Percentiles rank a stretch among this genome's conserved stretches.
Conservation (phyloP, 2,113 vertebrate species). For the Pao palembangensis region DNA sequence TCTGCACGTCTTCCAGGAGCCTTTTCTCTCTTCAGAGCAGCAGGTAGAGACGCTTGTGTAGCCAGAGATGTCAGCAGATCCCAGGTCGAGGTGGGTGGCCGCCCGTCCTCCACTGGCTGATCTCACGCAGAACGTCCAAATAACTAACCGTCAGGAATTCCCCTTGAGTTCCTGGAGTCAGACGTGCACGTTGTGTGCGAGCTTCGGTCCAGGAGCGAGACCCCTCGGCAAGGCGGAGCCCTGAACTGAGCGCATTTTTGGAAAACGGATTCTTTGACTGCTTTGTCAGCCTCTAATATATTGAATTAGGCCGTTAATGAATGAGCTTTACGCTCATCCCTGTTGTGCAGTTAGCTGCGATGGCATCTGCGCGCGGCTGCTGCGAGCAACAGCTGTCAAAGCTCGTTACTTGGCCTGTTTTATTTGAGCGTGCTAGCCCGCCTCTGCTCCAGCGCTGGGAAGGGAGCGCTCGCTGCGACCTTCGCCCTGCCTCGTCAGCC, state of each 20-base stretch:
- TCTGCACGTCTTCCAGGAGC: not conserved
- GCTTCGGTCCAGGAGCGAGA: too few species aligned
- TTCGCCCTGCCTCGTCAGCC: conserved; percentile 45
- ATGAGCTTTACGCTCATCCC: conserved; percentile 35
- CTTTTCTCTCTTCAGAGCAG: not conserved
- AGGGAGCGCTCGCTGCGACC: conserved; percentile 29
- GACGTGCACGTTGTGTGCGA: too few species aligned
- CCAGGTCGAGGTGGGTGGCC: too few species aligned
- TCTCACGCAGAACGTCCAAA: too few species aligned
- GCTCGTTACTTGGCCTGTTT: conserved; percentile 50
- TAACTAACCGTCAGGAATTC: too few species aligned
- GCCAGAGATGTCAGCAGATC: too few species aligned
- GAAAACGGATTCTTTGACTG: not conserved
- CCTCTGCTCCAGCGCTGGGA: conserved; percentile 17
- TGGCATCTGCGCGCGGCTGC: conserved; percentile 38
- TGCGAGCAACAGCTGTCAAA: conserved; percentile 61
- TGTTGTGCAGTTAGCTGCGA: conserved; percentile 51
- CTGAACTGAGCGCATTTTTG: too few species aligned
- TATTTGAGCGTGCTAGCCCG: conserved; percentile 16
- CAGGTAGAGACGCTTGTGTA: too few species aligned
- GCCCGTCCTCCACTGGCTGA: too few species aligned
- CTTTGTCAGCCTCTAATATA: conserved; percentile 15
- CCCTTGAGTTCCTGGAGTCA: too few species aligned
- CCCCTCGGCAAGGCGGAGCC: too few species aligned
- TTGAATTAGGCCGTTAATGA: conserved; percentile 29